Conservation (phyloP, 2,888 invertebrate species). For the Hirtodrosophila trivittata region DNA sequence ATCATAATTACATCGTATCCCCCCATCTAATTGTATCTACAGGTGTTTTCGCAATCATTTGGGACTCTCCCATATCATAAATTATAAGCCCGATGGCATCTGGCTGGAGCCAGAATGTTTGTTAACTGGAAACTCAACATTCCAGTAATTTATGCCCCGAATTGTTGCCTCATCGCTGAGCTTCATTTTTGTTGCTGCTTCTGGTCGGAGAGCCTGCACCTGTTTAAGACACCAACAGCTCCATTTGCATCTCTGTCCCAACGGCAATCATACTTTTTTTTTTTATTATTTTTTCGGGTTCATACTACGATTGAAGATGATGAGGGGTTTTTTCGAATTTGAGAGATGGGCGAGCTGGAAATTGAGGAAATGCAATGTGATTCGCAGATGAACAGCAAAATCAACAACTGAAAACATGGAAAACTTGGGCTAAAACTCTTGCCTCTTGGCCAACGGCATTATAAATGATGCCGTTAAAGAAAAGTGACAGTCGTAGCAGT, state of each 20-base stretch:
- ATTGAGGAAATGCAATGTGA: slow-evolving; percentile 66
- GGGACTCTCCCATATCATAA: neutral
- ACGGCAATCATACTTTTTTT: too few relatives aligned
- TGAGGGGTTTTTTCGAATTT: slow-evolving; percentile 36
- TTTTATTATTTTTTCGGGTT: neutral
- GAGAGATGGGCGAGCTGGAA: slow-evolving; percentile 63
- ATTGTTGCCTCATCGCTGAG: slow-evolving; percentile 29
- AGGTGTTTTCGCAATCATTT: too few relatives aligned
- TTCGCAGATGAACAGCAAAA: slow-evolving; percentile 45
- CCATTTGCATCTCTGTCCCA: too few relatives aligned
- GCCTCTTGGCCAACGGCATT: slow-evolving; percentile 73
- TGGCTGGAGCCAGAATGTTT: slow-evolving; percentile 20
- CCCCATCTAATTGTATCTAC: too few relatives aligned
- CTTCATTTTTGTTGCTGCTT: neutral
- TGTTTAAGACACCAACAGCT: slow-evolving; percentile 30
- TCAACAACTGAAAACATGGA: slow-evolving; percentile 37
- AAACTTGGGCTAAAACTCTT: slow-evolving; percentile 38
- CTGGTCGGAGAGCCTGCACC: slow-evolving; percentile 36
- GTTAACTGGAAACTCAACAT: slow-evolving; percentile 6
- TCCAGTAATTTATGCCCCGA: slow-evolving; percentile 13
- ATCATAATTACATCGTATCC: too few relatives aligned
- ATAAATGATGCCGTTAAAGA: slow-evolving; percentile 69
- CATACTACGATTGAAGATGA: slow-evolving; percentile 32
- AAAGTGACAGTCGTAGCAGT: slow-evolving; percentile 67
- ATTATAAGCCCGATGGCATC: slow-evolving; percentile 6